Evolutionary conservation across 2,888 invertebrate genomes (phyloP).

Genomic region (Meteorus cinctellus): DNA sequence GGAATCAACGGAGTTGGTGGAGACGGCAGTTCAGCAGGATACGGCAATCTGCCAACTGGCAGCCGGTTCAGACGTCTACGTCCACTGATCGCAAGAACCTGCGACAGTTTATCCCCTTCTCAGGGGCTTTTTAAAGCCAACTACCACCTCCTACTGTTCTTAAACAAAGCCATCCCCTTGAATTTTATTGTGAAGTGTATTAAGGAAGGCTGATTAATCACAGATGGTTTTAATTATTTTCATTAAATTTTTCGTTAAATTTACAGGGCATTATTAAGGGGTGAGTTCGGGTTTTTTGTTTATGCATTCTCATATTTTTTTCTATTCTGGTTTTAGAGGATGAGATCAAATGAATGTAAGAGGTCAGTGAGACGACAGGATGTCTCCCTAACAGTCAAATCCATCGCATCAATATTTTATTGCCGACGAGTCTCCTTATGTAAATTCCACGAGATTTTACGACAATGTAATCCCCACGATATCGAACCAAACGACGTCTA

Average conservation of each 20-base stretch:
- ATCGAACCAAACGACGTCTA: constrained; percentile 34
- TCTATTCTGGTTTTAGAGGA: not conserved
- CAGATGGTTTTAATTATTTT: constrained; percentile 36
- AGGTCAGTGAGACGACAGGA: constrained; percentile 44
- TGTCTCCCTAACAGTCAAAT: constrained; percentile 46
- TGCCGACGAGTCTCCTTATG: constrained; percentile 64
- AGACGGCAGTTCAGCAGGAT: constrained; percentile 42
- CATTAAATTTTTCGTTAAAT: not conserved
- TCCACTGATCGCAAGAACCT: constrained; percentile 49
- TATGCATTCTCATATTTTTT: constrained; percentile 5
- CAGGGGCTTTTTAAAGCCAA: constrained; percentile 17
- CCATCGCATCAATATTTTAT: constrained; percentile 56
- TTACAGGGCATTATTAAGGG: not conserved
- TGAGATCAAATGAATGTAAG: constrained; percentile 10
- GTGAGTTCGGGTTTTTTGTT: not conserved
- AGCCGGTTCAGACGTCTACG: constrained; percentile 57
- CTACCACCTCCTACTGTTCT: not conserved
- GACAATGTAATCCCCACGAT: constrained; percentile 70
- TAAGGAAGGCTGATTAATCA: constrained; percentile 14
- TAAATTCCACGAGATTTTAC: constrained; percentile 68
- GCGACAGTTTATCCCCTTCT: constrained; percentile 41
- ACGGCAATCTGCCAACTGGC: constrained; percentile 71
- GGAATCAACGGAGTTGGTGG: constrained; percentile 18
- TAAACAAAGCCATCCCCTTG: not conserved
- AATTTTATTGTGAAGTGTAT: constrained; percentile 20